These are phyloP conservation scores for Lycodopsis pacificus DNA, from an alignment of 2,797 vertebrate genomes.

Conservation along the genomic window DNA sequence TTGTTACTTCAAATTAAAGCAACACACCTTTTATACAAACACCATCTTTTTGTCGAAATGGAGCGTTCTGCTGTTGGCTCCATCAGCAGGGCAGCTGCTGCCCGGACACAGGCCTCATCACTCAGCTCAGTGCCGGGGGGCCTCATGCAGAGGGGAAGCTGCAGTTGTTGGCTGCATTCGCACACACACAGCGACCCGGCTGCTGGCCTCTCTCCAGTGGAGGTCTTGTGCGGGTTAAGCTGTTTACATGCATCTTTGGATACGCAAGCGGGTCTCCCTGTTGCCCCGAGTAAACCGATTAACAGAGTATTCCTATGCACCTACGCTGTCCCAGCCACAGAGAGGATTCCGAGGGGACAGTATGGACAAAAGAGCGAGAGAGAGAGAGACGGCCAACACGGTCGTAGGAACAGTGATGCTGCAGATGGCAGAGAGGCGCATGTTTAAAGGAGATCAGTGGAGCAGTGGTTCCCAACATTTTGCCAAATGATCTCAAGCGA, in stretches of 20 bases:
- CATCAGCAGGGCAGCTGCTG: slow-evolving; percentile 52
- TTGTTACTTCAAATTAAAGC: slow-evolving; percentile 7
- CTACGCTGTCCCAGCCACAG: slow-evolving; percentile 1
- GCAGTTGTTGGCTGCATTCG: slow-evolving; percentile 27
- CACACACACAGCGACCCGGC: slow-evolving; percentile 26
- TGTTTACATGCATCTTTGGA: slow-evolving; percentile 45
- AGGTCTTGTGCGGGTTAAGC: slow-evolving; percentile 40
- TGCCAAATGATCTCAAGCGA: not conserved
- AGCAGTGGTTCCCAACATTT: not conserved
- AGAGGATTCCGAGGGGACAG: not conserved
- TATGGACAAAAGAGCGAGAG: not conserved
- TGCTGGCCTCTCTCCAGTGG: slow-evolving; percentile 34
- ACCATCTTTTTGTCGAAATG: slow-evolving; percentile 7
- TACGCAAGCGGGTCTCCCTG: slow-evolving; percentile 2
- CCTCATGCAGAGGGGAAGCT: slow-evolving; percentile 38
- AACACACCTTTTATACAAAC: slow-evolving; percentile 23
- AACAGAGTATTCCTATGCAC: slow-evolving; percentile 15
- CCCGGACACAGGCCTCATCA: slow-evolving; percentile 52
- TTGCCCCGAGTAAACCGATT: slow-evolving; percentile 32
- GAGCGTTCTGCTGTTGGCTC: slow-evolving; percentile 45
- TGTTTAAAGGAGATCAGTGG: not conserved
- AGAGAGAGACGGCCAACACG: not conserved
- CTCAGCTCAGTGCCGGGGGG: slow-evolving; percentile 27
- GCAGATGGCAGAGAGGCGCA: not conserved
- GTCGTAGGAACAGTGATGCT: not conserved